Evolutionary conservation across 2,888 invertebrate genomes (phyloP), one percentile per base, ranked within the genome.

Genomic region (Agonopterix arenella): DNA sequence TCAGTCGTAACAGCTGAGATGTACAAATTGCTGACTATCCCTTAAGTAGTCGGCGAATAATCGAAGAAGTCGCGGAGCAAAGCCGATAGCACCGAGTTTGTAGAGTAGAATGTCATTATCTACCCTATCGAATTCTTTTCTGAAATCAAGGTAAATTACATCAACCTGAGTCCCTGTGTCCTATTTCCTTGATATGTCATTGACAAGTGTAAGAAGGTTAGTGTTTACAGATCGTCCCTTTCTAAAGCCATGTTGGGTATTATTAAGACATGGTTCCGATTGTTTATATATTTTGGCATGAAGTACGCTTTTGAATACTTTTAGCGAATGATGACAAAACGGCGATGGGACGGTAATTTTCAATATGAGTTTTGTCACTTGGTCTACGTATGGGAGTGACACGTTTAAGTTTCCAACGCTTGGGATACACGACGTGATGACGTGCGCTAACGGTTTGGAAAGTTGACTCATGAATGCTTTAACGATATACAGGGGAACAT

Each of bases 181-280:
- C 13, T 50, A 11, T 16, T 42, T 9, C 9, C 28, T 1, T 1
- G 50, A 48, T 1, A 50, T 36, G 11, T 11, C 11, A 13, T 48
- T 28, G 2, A 43, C 44, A 1, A 48, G 8, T 9, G 48, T 46
- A 4, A 53, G n/a, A 4, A 50, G 46, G 13, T 52, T 52, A 2
- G 46, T 48, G 42, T 46, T 48, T 8, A 53, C 53, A 1, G 53
- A 53, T 0, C 48, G n/a, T 4, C 46, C 46, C 1, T 13, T 8
- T 18, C 50, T 37, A 43, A 53, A 53, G 8, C 50, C 50, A 38
- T 52, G 52, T 11, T 52, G 52, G 4, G 47, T n/a, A 13, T 50
- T 43, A 10, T 11, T 11, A 5, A 52, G 44, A 45, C 42, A 49
- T 9, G 47, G 42, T 2, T 48, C 42, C n/a, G 50, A n/a, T 38